These are phyloP conservation scores for Vanacampus margaritifer DNA, from an alignment of 2,113 vertebrate genomes.

Conservation along the genomic window DNA sequence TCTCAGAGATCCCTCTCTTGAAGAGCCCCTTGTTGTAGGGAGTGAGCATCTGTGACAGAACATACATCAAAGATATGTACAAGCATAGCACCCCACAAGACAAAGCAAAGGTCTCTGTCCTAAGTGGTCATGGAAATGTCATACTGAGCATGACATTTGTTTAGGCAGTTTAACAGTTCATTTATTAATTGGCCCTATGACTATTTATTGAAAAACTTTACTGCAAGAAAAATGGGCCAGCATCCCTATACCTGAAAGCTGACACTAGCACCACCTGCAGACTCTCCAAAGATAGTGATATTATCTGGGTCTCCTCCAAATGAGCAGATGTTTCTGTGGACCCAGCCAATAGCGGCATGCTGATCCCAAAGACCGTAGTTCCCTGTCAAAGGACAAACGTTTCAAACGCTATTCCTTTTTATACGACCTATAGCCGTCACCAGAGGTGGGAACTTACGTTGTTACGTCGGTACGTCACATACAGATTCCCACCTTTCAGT, in stretches of 20 bases:
- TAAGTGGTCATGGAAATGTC: too few species aligned
- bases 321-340: constrained; percentile 88
- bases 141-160: too few species aligned
- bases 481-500: too few species aligned
- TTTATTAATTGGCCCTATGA: too few species aligned
- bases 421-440: too few species aligned
- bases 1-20: constrained; percentile 89
- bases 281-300: constrained; percentile 92
- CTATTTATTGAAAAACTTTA: too few species aligned
- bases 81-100: too few species aligned
- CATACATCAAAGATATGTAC: not conserved
- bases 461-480: too few species aligned
- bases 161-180: too few species aligned
- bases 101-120: too few species aligned
- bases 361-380: constrained; percentile 94
- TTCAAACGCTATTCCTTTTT: not conserved
- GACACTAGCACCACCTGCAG: constrained; percentile 77
- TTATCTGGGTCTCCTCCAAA: constrained; percentile 89
- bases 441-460: too few species aligned
- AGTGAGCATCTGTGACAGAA: constrained; percentile 70
- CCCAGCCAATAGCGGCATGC: constrained; percentile 91
- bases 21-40: constrained; percentile 87
- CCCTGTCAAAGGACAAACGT: constrained; percentile 58
- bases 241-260: constrained; percentile 78
- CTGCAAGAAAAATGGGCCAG: not conserved